Evolutionary conservation across 2,888 invertebrate genomes (phyloP), one percentile per base, ranked within the genome.

Genomic region (Troides aeacus): DNA sequence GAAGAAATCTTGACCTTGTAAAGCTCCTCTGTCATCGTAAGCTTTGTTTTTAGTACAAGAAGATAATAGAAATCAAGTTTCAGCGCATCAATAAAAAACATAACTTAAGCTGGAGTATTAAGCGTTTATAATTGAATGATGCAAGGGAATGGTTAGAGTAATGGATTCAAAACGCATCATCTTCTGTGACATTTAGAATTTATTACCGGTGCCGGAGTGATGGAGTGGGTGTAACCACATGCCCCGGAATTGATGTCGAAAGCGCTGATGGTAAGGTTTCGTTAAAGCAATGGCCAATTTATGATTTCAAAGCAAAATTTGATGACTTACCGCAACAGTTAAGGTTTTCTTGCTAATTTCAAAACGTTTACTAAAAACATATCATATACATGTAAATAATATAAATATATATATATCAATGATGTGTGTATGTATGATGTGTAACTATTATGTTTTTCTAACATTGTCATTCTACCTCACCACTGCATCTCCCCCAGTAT

Each of bases 111-210:
- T 50, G 53, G 61, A 73, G 64, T 23, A 6, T 42, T 75, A 80
- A 71, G 74, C 75, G 72, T 66, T 36, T 24, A 66, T 73, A 74
- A 46, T 62, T 21, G 23, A 61, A 61, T 69, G 8, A 10, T 36
- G 30, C 50, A 18, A 18, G 3, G 78, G 78, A 53, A 80, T 84
- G 84, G 83, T 85, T 86, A 74, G 77, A 81, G 88, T 86, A 76
- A 79, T 77, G 78, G 81, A 85, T 85, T 82, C 82, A 88, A 88
- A 86, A 88, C 84, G 83, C 84, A 87, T 88, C 86, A 88, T 89
- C 84, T 85, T 83, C 80, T 82, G 83, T 87, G 89, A 87, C 87
- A 87, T 89, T 88, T 85, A 83, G 82, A 88, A 89, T 90, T 87
- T 89, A 90, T 88, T 86, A 84, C 83, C 81, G 79, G 81, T 83